Conservation (phyloP, 2,113 vertebrate genomes). For the Laticauda colubrina region DNA sequence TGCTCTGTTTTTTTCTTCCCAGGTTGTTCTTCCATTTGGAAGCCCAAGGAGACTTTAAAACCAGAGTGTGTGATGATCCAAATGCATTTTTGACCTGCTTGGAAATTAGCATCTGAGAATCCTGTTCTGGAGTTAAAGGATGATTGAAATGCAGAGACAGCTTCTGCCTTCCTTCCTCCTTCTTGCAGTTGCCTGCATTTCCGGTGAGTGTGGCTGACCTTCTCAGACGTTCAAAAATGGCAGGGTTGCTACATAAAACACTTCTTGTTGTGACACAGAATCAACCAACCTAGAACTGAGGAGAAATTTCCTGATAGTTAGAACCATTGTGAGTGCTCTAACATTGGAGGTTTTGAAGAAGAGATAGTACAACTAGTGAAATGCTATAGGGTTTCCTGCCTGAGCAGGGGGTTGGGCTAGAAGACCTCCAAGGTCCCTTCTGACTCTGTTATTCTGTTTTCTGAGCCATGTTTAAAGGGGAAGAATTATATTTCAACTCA, state of each 20-base stretch:
- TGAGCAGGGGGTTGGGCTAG: too few relatives aligned
- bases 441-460: too few relatives aligned
- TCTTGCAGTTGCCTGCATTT: constrained; percentile 8
- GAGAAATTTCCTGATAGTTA: not conserved
- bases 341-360: not conserved
- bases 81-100: not conserved
- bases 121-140: not conserved
- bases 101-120: not conserved
- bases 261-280: not conserved
- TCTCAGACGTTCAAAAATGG: not conserved
- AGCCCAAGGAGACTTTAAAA: not conserved
- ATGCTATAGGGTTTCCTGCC: not conserved
- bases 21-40: constrained; percentile 30
- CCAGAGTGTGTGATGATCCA: not conserved
- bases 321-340: not conserved
- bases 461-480: not conserved
- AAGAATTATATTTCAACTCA: not conserved
- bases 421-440: too few relatives aligned
- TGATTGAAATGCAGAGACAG: constrained; percentile 16
- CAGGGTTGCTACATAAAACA: not conserved
- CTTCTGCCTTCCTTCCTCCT: constrained; percentile 36
- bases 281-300: not conserved
- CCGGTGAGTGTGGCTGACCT: constrained; percentile 46
- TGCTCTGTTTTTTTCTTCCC: constrained; percentile 1
- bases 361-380: not conserved